Conservation (phyloP, 2,113 vertebrate genomes). For the Barbus barbus region DNA sequence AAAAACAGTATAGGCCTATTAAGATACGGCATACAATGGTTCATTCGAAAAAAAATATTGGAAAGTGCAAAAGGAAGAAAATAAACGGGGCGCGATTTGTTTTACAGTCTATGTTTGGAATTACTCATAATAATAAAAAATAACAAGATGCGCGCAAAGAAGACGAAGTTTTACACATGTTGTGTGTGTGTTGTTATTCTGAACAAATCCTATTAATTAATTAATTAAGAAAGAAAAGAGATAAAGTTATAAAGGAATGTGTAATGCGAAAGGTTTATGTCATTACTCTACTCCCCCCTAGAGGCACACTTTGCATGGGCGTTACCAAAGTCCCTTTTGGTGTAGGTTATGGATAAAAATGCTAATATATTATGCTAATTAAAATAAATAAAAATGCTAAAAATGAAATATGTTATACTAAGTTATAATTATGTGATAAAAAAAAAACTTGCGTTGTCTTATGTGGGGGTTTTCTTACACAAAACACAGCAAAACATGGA, state of each 20-base stretch:
- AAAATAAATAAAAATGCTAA: neutral
- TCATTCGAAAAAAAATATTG: neutral
- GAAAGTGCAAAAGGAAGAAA: neutral
- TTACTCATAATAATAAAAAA: neutral
- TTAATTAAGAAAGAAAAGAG: neutral
- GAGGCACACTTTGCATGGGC: neutral
- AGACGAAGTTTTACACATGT: neutral
- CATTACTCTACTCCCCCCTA: constrained; percentile 8
- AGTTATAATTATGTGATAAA: too few species aligned
- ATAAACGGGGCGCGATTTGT: neutral
- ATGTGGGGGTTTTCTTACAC: too few species aligned
- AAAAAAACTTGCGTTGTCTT: too few species aligned
- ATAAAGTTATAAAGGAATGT: neutral
- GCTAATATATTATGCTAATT: neutral
- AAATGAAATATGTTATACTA: neutral
- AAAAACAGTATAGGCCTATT: neutral
- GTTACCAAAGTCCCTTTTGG: neutral
- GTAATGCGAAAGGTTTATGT: neutral
- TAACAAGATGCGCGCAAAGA: neutral
- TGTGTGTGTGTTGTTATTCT: too few species aligned
- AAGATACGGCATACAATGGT: neutral
- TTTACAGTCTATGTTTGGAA: neutral
- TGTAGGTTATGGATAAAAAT: neutral
- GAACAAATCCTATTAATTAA: neutral
- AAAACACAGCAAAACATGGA: too few species aligned